A percentile compares a stretch with the other conserved stretches of the same genome.
Conservation (phyloP, 2,113 vertebrate genomes). For the Pelobates fuscus region DNA sequence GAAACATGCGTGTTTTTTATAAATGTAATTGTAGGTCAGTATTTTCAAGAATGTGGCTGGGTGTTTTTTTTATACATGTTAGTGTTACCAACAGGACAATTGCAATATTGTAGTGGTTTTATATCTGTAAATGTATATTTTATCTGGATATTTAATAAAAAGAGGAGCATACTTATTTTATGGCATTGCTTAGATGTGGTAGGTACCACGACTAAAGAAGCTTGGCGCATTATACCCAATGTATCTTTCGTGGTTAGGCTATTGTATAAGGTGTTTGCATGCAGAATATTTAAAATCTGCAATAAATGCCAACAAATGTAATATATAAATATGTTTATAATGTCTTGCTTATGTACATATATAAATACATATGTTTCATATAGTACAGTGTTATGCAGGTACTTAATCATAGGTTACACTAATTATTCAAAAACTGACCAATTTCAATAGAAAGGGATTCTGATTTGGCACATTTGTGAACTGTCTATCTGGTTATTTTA, state of each 20-base stretch:
- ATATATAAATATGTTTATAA: constrained; percentile 40
- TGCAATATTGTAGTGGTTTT: background rate
- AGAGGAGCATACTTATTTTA: constrained; percentile 12
- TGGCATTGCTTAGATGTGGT: constrained; percentile 23
- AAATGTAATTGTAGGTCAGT: background rate
- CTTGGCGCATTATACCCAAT: constrained; percentile 15
- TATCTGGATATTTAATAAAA: background rate
- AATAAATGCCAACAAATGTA: constrained; percentile 30
- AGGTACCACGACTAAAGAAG: constrained; percentile 16
- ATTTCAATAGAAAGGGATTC: background rate
- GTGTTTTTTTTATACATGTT: constrained; percentile 2
- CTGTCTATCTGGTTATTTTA: background rate
- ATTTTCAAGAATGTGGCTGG: background rate
- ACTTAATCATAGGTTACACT: constrained; percentile 29
- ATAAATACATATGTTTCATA: constrained; percentile 31
- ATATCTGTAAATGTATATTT: constrained; percentile 1
- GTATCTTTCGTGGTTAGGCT: constrained; percentile 17
- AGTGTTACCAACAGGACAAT: background rate
- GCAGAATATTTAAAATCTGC: constrained; percentile 12
- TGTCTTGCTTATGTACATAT: constrained; percentile 32
- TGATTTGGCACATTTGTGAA: background rate
- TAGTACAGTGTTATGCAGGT: constrained; percentile 44
- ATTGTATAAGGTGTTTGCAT: constrained; percentile 13
- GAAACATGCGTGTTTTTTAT: background rate
- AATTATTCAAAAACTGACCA: constrained; percentile 2